Evolutionary conservation across 2,888 invertebrate species (phyloP).

Genomic region (Clivina fossor): DNA sequence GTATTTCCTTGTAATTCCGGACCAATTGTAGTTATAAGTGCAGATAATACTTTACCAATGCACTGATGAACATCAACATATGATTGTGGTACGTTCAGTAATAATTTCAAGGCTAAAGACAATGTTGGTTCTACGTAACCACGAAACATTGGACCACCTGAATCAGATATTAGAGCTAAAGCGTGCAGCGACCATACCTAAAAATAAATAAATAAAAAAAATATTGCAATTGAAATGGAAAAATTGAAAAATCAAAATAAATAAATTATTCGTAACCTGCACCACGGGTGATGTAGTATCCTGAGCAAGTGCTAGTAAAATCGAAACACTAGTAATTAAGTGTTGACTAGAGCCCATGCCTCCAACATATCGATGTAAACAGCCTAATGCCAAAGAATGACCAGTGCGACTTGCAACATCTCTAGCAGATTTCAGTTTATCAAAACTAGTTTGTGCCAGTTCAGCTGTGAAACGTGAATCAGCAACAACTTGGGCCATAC

Average conservation of each 20-base stretch:
- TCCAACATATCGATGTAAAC: conserved; percentile 92
- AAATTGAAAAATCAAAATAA: too few relatives aligned
- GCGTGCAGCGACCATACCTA: conserved; percentile 97
- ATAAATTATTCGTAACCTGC: conserved; percentile 62
- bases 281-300: conserved; percentile 91
- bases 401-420: conserved; percentile 86
- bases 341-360: conserved; percentile 96
- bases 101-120: conserved; percentile 83
- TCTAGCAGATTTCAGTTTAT: conserved; percentile 80
- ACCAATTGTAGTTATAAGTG: conserved; percentile 96
- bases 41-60: conserved; percentile 89
- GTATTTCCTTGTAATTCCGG: conserved; percentile 93
- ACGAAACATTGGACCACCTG: conserved; percentile 98
- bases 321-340: conserved; percentile 90
- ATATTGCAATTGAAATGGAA: too few relatives aligned
- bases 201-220: conserved; percentile 30
- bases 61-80: conserved; percentile 91
- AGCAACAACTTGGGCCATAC: conserved; percentile 86
- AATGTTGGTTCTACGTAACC: conserved; percentile 95
- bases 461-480: conserved; percentile 87
- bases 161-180: conserved; percentile 91
- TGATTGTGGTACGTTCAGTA: conserved; percentile 87
- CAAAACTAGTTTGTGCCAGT: conserved; percentile 86
- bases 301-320: conserved; percentile 90
- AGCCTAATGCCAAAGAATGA: conserved; percentile 92